These are phyloP conservation scores for Paraplagusia blochii DNA, from an alignment of 2,113 vertebrate species.

Conservation along the genomic window DNA sequence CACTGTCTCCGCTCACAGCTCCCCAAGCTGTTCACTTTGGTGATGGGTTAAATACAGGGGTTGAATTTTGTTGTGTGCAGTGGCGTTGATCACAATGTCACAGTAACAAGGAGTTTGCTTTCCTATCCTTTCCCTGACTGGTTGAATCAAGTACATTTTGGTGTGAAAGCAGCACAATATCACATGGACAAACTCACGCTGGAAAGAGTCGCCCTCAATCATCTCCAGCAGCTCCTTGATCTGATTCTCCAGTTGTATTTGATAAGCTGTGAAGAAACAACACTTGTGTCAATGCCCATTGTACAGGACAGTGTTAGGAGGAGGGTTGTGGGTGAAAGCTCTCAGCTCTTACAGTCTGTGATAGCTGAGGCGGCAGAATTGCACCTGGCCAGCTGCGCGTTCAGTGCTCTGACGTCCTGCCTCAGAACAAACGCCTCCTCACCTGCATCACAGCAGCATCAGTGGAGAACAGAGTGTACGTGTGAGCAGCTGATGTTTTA, in stretches of 20 bases:
- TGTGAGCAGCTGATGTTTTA: too few relatives aligned
- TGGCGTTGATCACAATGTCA: too few relatives aligned
- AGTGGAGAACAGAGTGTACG: not conserved
- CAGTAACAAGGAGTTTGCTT: too few relatives aligned
- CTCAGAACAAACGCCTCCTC: slow-evolving; percentile 23
- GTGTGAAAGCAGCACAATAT: too few relatives aligned
- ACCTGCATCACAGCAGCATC: slow-evolving; percentile 16
- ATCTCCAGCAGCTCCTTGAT: slow-evolving; percentile 23
- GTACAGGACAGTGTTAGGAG: not conserved
- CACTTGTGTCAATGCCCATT: not conserved
- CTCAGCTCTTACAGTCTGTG: slow-evolving; percentile 14
- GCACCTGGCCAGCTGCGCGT: slow-evolving; percentile 28
- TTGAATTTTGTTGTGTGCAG: too few relatives aligned
- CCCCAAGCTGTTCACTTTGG: too few relatives aligned
- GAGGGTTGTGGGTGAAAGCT: not conserved
- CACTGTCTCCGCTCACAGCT: too few relatives aligned
- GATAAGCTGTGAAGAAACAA: slow-evolving; percentile 29
- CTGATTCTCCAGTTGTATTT: slow-evolving; percentile 17
- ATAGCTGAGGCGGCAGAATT: not conserved
- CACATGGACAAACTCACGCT: slow-evolving; percentile 15
- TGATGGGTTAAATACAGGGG: too few relatives aligned
- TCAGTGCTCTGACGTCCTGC: slow-evolving; percentile 13
- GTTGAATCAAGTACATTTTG: too few relatives aligned
- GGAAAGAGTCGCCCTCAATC: slow-evolving; percentile 13
- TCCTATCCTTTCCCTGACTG: too few relatives aligned